phyloP scores from a whole-genome alignment of 1,140 invertebrate species.

The Procambarus virginalis region DNA sequence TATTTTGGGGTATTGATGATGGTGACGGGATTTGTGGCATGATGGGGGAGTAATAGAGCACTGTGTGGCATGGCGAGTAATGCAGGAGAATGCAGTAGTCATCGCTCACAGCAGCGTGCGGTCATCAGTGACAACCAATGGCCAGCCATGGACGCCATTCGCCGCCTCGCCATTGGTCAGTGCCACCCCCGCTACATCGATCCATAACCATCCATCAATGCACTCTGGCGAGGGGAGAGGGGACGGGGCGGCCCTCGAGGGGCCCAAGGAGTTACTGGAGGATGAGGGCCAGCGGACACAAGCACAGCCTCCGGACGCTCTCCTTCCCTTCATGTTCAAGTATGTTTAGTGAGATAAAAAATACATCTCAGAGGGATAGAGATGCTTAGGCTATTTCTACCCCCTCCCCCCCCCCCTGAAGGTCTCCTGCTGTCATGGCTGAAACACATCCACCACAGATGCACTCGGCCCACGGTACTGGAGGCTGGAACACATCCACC shows the following conservation, averaged over 20 bases:
- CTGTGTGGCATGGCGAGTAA: background rate
- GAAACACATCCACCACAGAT: no score
- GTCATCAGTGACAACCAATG: constrained; percentile 28
- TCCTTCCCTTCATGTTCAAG: background rate
- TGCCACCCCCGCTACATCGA: constrained; percentile 27
- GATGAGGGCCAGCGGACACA: background rate
- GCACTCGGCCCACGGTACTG: no score
- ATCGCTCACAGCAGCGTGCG: background rate
- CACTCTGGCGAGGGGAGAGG: constrained; percentile 8
- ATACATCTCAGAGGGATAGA: no score
- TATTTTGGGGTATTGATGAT: background rate
- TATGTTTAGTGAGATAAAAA: no score
- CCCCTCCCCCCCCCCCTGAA: no score
- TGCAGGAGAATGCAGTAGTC: background rate
- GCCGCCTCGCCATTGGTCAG: constrained; percentile 36
- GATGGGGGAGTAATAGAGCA: background rate
- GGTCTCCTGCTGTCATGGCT: no score
- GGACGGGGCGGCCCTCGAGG: background rate
- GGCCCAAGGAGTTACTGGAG: background rate
- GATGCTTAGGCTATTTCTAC: no score
- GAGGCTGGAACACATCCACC: no score
- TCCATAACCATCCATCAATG: constrained; percentile 42
- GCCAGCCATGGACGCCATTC: background rate
- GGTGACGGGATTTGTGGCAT: background rate
- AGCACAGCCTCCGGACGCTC: background rate